phyloP scores from a whole-genome alignment of 2,797 vertebrate species.

The Antennarius maculatus region DNA sequence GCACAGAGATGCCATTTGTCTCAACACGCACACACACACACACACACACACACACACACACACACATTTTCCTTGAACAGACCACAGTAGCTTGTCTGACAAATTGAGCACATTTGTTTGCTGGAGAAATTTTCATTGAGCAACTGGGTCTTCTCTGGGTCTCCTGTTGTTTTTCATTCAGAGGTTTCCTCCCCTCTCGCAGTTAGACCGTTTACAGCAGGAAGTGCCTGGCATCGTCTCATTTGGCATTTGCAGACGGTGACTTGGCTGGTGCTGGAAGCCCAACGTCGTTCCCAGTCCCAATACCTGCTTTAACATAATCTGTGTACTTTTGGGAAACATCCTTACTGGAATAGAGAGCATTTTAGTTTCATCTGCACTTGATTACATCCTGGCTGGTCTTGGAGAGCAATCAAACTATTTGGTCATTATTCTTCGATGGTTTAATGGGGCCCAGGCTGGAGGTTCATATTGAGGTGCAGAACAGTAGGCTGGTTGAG shows the following conservation, averaged over 20 bases:
- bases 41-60: slow-evolving; percentile 29
- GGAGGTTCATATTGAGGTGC: slow-evolving; percentile 54
- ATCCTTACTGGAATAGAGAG: slow-evolving; percentile 75
- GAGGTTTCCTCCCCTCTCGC: slow-evolving; percentile 71
- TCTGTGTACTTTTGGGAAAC: slow-evolving; percentile 78
- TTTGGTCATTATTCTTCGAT: slow-evolving; percentile 70
- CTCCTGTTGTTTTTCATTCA: slow-evolving; percentile 75
- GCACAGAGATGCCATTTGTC: slow-evolving; percentile 68
- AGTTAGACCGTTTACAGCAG: slow-evolving; percentile 75
- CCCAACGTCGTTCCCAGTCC: slow-evolving; percentile 76
- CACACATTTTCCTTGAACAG: slow-evolving; percentile 56
- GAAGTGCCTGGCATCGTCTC: slow-evolving; percentile 78
- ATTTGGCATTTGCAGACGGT: slow-evolving; percentile 73
- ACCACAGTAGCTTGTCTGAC: slow-evolving; percentile 72
- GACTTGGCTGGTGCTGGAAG: slow-evolving; percentile 75
- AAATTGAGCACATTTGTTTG: slow-evolving; percentile 78
- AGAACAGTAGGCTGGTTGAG: slow-evolving; percentile 63
- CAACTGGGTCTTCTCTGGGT: slow-evolving; percentile 71
- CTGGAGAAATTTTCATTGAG: slow-evolving; percentile 72
- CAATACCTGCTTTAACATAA: slow-evolving; percentile 74
- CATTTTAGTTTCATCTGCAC: slow-evolving; percentile 79
- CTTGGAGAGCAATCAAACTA: slow-evolving; percentile 55
- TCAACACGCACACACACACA: slow-evolving; percentile 29
- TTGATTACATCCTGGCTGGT: slow-evolving; percentile 76
- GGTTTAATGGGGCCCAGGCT: slow-evolving; percentile 62